Evolutionary conservation across 2,888 invertebrate species (phyloP).

Genomic region (Caradrina clavipalpis): DNA sequence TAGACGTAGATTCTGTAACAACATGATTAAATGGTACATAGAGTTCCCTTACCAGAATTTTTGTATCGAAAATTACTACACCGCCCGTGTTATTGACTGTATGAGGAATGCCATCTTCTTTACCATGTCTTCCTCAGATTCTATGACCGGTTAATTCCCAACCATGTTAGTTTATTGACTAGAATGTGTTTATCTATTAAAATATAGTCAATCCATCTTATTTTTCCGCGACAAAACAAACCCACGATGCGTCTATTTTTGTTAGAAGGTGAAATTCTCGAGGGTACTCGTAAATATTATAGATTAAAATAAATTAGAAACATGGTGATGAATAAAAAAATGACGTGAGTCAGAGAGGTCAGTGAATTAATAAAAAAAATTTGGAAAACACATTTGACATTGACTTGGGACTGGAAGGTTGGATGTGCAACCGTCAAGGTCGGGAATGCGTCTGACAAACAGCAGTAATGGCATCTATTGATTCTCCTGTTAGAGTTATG

Average conservation of each 20-base stretch:
- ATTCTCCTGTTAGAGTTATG: neutral
- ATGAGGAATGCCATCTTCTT: neutral
- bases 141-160: neutral
- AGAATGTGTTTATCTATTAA: neutral
- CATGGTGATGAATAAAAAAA: slow-evolving; percentile 15
- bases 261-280: slow-evolving; percentile 23
- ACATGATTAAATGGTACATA: no score
- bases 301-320: slow-evolving; percentile 27
- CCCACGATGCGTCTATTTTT: slow-evolving; percentile 27
- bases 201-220: slow-evolving; percentile 2
- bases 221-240: slow-evolving; percentile 11
- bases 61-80: no score
- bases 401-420: slow-evolving; percentile 50
- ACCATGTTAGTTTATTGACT: neutral
- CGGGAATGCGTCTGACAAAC: slow-evolving; percentile 8
- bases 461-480: slow-evolving; percentile 5
- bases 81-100: no score
- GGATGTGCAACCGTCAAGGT: slow-evolving; percentile 43
- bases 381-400: slow-evolving; percentile 49
- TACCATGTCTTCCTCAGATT: neutral
- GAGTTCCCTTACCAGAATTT: no score
- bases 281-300: slow-evolving; percentile 28
- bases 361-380: slow-evolving; percentile 41
- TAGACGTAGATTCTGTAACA: no score
- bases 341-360: slow-evolving; percentile 31